phyloP scores from a whole-genome alignment of 2,888 invertebrate genomes.

The Leptinotarsa rubiginosa region DNA sequence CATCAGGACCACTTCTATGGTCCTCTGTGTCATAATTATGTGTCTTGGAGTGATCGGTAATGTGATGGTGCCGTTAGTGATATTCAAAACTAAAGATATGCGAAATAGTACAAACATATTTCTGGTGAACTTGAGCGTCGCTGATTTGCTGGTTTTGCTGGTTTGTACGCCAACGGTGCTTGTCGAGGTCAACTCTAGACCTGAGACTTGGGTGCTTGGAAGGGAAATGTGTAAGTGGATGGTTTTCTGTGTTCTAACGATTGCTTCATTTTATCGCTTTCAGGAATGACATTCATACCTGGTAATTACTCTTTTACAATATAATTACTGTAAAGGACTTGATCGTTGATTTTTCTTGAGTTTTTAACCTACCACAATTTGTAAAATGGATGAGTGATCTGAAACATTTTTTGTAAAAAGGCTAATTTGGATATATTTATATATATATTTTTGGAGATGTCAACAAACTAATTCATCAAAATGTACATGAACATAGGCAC shows the following conservation, averaged over 20 bases:
- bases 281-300: neutral
- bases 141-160: conserved; percentile 90
- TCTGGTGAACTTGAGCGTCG: conserved; percentile 91
- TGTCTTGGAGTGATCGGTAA: conserved; percentile 92
- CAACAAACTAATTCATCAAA: too few relatives aligned
- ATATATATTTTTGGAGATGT: too few relatives aligned
- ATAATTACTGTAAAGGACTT: too few relatives aligned
- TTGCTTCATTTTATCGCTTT: neutral
- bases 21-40: conserved; percentile 89
- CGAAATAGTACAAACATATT: conserved; percentile 95
- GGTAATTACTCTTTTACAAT: too few relatives aligned
- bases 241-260: conserved; percentile 30
- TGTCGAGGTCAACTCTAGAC: conserved; percentile 92
- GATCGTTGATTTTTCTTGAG: too few relatives aligned
- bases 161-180: conserved; percentile 94
- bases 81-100: conserved; percentile 92
- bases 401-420: too few relatives aligned
- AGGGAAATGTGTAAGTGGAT: conserved; percentile 90
- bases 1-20: conserved; percentile 88
- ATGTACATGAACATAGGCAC: too few relatives aligned
- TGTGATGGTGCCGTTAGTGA: conserved; percentile 92
- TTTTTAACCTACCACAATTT: too few relatives aligned
- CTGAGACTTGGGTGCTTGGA: conserved; percentile 93
- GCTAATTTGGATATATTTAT: too few relatives aligned
- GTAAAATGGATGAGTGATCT: too few relatives aligned